A percentile compares a stretch with the other conserved stretches of the same genome.
Conservation (phyloP, 2,888 invertebrate species). For the Hedya salicella region DNA sequence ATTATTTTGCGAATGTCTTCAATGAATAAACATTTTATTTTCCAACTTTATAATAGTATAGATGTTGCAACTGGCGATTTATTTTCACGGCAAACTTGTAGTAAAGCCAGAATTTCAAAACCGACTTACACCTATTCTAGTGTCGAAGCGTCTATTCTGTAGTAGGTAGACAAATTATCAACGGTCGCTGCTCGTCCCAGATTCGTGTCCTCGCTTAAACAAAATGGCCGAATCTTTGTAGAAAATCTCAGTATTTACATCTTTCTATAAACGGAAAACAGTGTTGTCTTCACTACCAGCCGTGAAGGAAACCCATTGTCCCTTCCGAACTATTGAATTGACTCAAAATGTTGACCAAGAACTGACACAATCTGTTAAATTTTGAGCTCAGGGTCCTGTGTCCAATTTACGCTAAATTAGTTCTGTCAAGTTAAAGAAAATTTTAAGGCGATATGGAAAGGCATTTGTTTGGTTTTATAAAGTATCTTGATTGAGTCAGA, state of each 20-base stretch:
- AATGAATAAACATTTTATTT: too few relatives aligned
- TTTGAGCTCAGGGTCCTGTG: constrained; percentile 12
- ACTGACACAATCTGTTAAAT: constrained; percentile 28
- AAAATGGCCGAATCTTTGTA: not conserved
- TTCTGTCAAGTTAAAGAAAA: not conserved
- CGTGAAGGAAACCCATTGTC: constrained; percentile 30
- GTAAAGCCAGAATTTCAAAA: not conserved
- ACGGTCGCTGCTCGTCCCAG: constrained; percentile 26
- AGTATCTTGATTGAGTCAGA: not conserved
- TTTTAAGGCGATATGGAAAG: not conserved
- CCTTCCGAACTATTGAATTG: constrained; percentile 1
- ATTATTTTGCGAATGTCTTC: too few relatives aligned
- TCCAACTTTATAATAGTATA: too few relatives aligned
- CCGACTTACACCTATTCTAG: not conserved
- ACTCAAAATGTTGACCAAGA: constrained; percentile 43
- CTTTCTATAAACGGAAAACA: constrained; percentile 1
- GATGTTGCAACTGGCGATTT: too few relatives aligned
- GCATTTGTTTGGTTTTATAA: not conserved
- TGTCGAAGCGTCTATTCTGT: not conserved
- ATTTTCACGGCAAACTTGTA: too few relatives aligned
- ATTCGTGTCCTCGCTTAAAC: constrained; percentile 17
- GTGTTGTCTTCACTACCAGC: constrained; percentile 8
- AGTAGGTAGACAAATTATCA: constrained; percentile 8
- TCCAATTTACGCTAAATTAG: not conserved
- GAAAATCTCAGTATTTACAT: constrained; percentile 6